Evolutionary conservation across 2,113 vertebrate species (phyloP), one percentile per base, ranked within the genome.

Genomic region (Tachysurus vachellii): DNA sequence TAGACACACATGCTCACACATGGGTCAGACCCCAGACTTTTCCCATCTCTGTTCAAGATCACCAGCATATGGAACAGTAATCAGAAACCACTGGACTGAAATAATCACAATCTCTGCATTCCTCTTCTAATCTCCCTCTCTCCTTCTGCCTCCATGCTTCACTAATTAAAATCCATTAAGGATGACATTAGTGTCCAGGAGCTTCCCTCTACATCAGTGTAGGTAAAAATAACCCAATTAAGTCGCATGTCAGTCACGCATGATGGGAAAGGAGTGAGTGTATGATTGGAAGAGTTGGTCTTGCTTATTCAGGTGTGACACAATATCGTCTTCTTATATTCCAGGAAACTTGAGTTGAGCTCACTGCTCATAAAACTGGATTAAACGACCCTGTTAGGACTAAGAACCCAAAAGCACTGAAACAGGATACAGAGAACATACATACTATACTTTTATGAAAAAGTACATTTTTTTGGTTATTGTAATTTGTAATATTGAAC

Each of bases 151-250:
- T 86, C 83, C 89, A 86, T 85, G 90, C 82, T 92, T 93, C 87
- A 76, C 91, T 93, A 94, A 94, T 94, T 94, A 93, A 91, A 91
- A 89, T 94, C 92, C 91, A 94, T 95, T 95, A 94, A 93, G 90
- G 89, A 87, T 93, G 92, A 87, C 89, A 86, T 93, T 91, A 92
- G 89, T 88, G 91, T 93, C 91, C 91, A 50, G 31, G 88, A 92
- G 91, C 85, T 91, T 93, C 91, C 90, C 91, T 89, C 79, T 73
- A 88, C 89, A 86, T 89, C 83, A 50, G 44, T 73, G 71, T 89
- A 16, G 88, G 91, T 93, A 93, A 94, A 94, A 93, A 94, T 92
- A 93, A 88, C 75, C 53, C 92, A 91, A 93, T 93, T 94, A 94
- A 93, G 90, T 91, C 89, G 70, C 85, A 80, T 88, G 82, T 90